Conservation (phyloP, 1,140 invertebrate genomes). For the Nomia melanderi region DNA sequence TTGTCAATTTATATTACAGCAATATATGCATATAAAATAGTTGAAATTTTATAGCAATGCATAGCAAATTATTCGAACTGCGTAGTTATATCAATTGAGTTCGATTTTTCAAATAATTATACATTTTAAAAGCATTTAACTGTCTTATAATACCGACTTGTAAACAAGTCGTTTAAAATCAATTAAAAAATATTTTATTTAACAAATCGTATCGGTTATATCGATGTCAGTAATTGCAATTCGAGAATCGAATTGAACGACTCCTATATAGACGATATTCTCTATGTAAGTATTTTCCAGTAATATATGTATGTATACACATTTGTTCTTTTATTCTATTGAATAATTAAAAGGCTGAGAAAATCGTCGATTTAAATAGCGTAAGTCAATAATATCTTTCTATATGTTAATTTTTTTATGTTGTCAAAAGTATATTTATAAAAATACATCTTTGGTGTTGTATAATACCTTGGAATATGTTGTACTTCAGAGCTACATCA, state of each 20-base stretch:
- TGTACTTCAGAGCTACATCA: neutral
- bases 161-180: neutral
- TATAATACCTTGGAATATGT: too few relatives aligned
- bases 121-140: neutral
- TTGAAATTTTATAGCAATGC: conserved; percentile 32
- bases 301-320: neutral
- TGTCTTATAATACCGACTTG: neutral
- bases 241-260: conserved; percentile 4
- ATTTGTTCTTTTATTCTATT: conserved; percentile 29
- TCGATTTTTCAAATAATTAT: conserved; percentile 17
- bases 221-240: neutral
- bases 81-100: conserved; percentile 25
- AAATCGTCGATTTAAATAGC: neutral
- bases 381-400: neutral
- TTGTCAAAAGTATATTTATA: conserved; percentile 23
- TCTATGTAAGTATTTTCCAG: conserved; percentile 1
- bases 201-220: neutral
- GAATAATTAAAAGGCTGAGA: neutral
- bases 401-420: conserved; percentile 19
- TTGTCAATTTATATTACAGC: conserved; percentile 11
- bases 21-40: conserved; percentile 14
- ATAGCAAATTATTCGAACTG: conserved; percentile 25
- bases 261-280: neutral
- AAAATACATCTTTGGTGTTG: neutral
- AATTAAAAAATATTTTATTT: neutral